A percentile compares a stretch with the other conserved stretches of the same genome.
Evolutionary conservation across 2,888 invertebrate genomes (phyloP).

Genomic region (Bursaphelenchus okinawaensis): DNA sequence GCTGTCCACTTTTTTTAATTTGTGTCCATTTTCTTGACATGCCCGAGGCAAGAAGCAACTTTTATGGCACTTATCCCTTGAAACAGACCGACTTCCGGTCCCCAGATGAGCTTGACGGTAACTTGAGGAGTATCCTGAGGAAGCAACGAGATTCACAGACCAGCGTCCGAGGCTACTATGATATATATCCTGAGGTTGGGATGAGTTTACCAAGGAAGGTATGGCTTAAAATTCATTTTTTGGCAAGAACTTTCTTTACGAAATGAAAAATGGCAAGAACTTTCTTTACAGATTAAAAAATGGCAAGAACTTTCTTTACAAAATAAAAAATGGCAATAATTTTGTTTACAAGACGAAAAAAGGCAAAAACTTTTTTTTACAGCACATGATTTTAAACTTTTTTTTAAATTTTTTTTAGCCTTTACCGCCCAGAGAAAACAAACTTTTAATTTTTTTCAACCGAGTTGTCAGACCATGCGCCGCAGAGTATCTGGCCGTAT

Average conservation of each 20-base stretch:
- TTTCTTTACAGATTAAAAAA: too few species aligned
- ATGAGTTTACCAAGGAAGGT: neutral
- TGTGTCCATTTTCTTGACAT: neutral
- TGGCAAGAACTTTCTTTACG: too few species aligned
- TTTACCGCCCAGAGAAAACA: too few species aligned
- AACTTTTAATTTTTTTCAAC: constrained; percentile 13
- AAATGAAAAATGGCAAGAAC: too few species aligned
- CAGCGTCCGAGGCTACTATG: neutral
- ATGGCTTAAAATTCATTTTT: neutral
- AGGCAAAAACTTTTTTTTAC: neutral
- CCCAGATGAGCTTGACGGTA: neutral
- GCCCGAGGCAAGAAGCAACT: neutral
- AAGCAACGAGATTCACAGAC: neutral
- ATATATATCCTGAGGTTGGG: neutral
- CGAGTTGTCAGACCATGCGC: constrained; percentile 23
- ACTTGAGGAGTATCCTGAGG: neutral
- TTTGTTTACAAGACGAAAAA: too few species aligned
- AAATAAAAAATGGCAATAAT: too few species aligned
- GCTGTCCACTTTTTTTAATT: neutral
- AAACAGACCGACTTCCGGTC: neutral
- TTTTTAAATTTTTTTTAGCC: neutral
- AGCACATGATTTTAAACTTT: neutral
- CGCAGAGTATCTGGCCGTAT: constrained; percentile 25
- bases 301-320: too few species aligned
- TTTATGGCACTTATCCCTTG: neutral